phyloP scores from a whole-genome alignment of 2,113 vertebrate genomes.

The Ursus arctos region DNA sequence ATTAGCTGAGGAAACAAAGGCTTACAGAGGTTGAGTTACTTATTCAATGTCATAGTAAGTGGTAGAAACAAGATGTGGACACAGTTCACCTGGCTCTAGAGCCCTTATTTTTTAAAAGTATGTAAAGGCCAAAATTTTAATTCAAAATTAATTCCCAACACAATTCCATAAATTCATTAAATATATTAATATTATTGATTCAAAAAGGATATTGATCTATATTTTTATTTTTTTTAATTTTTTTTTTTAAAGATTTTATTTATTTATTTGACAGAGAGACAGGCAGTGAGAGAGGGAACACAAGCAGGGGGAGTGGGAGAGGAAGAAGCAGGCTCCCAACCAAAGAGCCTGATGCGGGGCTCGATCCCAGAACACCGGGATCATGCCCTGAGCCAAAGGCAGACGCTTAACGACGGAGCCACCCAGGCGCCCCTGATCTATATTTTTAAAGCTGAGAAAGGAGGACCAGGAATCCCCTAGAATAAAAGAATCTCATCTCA shows the following conservation, averaged over 20 bases:
- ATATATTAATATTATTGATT: neutral
- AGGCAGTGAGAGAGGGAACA: too few species aligned
- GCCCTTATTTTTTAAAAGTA: neutral
- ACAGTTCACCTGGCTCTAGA: neutral
- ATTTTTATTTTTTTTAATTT: slow-evolving; percentile 29
- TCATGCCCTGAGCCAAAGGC: too few species aligned
- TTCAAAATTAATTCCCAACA: slow-evolving; percentile 8
- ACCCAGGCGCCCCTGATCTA: neutral
- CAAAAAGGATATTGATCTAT: neutral
- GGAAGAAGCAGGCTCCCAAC: too few species aligned
- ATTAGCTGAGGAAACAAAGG: neutral
- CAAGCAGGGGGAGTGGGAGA: too few species aligned
- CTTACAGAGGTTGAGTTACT: neutral
- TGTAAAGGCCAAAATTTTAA: neutral
- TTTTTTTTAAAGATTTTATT: too few species aligned
- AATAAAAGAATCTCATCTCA: neutral
- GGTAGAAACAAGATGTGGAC: neutral
- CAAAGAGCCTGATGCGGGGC: too few species aligned
- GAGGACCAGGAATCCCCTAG: neutral
- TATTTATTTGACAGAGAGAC: too few species aligned
- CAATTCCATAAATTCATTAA: neutral
- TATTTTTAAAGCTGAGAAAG: slow-evolving; percentile 18
- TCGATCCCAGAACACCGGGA: too few species aligned
- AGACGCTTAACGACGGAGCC: too few species aligned
- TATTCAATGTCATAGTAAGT: neutral